Evolutionary conservation across 2,113 vertebrate genomes (phyloP), one percentile per base, ranked within the genome.

Genomic region (Leucoraja erinaceus): DNA sequence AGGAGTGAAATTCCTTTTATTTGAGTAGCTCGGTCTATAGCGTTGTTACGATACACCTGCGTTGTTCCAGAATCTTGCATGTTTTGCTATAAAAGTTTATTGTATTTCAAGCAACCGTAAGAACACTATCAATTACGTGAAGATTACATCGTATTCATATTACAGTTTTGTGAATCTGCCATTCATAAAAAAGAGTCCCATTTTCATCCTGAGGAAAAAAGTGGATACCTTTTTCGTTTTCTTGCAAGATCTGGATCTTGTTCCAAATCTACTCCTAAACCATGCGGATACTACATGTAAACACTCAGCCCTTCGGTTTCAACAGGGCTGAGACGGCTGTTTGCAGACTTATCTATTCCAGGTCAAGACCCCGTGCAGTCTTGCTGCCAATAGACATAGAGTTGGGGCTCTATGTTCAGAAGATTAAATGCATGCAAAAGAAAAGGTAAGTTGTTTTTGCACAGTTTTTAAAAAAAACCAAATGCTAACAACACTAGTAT

Each of bases 351-450:
- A 95, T 96, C 28, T 95, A 97, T 16, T 95, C 92, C 0, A 96
- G 96, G 11, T 95, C 97, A 7, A 94, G 96, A 79, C 96, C 96
- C 0, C 93, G 47, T 56, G 96, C 96, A 0, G 94, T 95, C 56
- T 95, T 97, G 6, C 96, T 95, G 94, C 97, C 97, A 0, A 93
- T 96, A 90, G 94, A 94, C 33, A 78, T 96, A 94, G 97, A 97
- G 95, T 97, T 98, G 0, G 95, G 96, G 93, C 93, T 95, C 12
- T 96, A 94, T 0, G 95, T 96, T 93, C 96, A 97, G 94, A 97
- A 96, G 95, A 97, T 93, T 61, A 94, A 94, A 5, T 94, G 66
- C 77, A 95, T 96, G 94, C 95, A 95, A 93, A 96, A 97, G 93
- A 95, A 93, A 95, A 97, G 97, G 97, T 97, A 96, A 83, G 86